Evolutionary conservation across 2,113 vertebrate species (phyloP).

Genomic region (Rattus rattus): DNA sequence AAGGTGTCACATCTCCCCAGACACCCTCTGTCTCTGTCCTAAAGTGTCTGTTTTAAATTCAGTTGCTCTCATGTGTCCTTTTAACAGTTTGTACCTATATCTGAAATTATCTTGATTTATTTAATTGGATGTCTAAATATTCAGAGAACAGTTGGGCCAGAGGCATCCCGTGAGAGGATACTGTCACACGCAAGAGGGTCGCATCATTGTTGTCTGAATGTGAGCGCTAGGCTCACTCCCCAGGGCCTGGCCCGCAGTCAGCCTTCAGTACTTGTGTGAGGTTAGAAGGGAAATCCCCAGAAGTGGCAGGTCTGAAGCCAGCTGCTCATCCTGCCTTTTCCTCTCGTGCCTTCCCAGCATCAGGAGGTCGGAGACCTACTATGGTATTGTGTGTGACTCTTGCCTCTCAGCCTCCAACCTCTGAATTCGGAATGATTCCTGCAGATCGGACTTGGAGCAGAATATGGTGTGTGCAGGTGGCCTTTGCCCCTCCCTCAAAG

Average conservation of each 20-base stretch:
- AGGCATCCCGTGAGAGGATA: background rate
- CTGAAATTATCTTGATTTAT: background rate
- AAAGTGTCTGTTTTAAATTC: background rate
- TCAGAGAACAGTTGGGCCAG: background rate
- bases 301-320: background rate
- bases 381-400: background rate
- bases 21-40: background rate
- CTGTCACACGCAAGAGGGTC: background rate
- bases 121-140: background rate
- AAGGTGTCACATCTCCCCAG: background rate
- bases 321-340: background rate
- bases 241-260: background rate
- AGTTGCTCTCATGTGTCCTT: background rate
- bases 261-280: background rate
- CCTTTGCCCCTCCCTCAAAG: background rate
- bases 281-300: background rate
- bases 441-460: background rate
- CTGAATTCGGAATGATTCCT: background rate
- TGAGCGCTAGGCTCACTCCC: background rate
- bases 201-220: rapidly evolving
- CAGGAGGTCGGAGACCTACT: background rate
- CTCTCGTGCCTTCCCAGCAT: background rate
- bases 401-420: background rate
- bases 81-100: rapidly evolving
- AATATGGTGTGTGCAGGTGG: background rate